Evolutionary conservation across 2,888 invertebrate genomes (phyloP).

Genomic region (Ormia ochracea): DNA sequence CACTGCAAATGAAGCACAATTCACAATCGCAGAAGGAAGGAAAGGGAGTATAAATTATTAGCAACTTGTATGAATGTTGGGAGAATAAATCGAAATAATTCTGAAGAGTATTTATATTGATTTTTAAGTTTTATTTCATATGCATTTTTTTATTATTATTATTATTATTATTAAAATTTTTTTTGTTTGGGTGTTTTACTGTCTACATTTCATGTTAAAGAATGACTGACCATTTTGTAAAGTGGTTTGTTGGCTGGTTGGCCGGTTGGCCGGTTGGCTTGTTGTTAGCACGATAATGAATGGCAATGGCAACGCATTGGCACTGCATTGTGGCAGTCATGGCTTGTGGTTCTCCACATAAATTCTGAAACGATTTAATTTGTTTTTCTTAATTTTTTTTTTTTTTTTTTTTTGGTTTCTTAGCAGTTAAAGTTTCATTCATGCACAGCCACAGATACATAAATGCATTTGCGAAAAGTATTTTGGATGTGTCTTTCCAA

Average conservation of each 20-base stretch:
- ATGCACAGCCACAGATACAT: neutral
- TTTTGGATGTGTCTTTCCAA: conserved; percentile 50
- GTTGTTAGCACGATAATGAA: conserved; percentile 25
- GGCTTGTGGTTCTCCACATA: conserved; percentile 54
- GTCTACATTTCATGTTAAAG: conserved; percentile 41
- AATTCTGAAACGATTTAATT: conserved; percentile 63
- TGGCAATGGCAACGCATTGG: conserved; percentile 47
- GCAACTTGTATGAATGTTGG: conserved; percentile 24
- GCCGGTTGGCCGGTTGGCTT: no score
- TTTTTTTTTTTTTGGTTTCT: conserved; percentile 28
- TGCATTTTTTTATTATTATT: conserved; percentile 14
- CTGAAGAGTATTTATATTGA: conserved; percentile 48
- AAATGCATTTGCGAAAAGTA: conserved; percentile 1
- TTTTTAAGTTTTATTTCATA: conserved; percentile 56
- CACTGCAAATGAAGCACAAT: neutral
- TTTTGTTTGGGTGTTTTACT: conserved; percentile 23
- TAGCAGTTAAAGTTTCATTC: conserved; percentile 45
- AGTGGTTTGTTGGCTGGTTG: neutral
- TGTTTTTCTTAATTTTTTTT: conserved; percentile 50
- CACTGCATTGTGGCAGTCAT: conserved; percentile 51
- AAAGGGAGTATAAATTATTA: conserved; percentile 45
- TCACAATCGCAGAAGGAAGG: neutral
- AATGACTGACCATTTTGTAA: conserved; percentile 51
- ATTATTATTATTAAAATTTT: conserved; percentile 18
- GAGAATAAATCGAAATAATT: conserved; percentile 43